Evolutionary conservation across 1,140 invertebrate species (phyloP), one percentile per base, ranked within the genome.

Genomic region (Calycopis cecrops): DNA sequence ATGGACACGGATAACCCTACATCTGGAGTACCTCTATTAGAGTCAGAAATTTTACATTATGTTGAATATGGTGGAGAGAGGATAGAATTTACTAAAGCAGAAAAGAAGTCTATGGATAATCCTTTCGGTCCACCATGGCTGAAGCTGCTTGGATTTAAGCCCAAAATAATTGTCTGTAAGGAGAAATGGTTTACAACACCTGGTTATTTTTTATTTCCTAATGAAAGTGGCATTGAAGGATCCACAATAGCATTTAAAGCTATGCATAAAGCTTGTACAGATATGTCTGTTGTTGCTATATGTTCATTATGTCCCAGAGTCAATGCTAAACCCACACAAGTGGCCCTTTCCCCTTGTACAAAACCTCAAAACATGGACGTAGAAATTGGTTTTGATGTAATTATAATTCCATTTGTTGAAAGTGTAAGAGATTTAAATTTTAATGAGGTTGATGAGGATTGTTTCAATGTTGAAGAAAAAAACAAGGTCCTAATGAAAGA

Each of bases 91-190:
- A 83, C 77, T 48, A 67, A 73, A 53, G 57, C 60, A 60, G 84
- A 87, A 76, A 75, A 72, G 62, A 83, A 79, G 48, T 38, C 48
- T 35, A 66, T 87, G 8, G 75, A 59, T 51, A 85, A 84, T 63
- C 76, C 84, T 50, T 87, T 87, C 75, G 81, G 79, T 0, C 71
- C 76, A 50, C 73, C 77, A 1, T 73, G 67, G 61, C 47, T 87
- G 35, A 87, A 81, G 64, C 62, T 87, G n/a, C 65, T 87, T 11
- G 84, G 84, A 48, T 85, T 87, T 51, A 87, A 87, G 64, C 76
- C 84, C 47, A 66, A 51, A 33, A 69, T 38, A 51, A 55, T 74
- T 4, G 63, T 85, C 35, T 72, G 71, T 44, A 87, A 85, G 64
- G 76, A 85, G 52, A 87, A 84, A 63, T 87, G 84, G 76, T 85